Conservation (phyloP, 2,888 invertebrate genomes). For the Ischnus inquisitorius region DNA sequence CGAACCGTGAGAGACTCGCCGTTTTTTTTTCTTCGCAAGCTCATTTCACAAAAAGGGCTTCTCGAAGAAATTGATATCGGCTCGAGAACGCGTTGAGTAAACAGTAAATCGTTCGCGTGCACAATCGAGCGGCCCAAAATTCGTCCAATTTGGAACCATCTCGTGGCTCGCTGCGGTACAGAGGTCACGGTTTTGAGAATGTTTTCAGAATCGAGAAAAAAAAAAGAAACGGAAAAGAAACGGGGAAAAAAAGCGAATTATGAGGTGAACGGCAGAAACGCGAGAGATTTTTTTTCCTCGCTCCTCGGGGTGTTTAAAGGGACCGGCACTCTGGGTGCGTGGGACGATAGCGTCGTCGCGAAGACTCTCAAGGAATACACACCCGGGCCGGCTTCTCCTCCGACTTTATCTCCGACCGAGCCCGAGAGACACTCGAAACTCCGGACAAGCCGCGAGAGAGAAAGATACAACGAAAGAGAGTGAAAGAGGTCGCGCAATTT, state of each 20-base stretch:
- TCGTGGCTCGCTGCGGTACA: background rate
- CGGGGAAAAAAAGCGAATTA: conserved; percentile 24
- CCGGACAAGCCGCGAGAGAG: conserved; percentile 2
- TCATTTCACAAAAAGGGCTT: conserved; percentile 26
- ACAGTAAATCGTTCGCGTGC: background rate
- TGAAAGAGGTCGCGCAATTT: conserved; percentile 31
- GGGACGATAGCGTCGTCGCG: conserved; percentile 26
- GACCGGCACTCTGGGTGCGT: conserved; percentile 34
- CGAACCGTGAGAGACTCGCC: conserved; percentile 47
- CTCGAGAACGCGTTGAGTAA: conserved; percentile 7
- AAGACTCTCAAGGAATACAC: conserved; percentile 24
- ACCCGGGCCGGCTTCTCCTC: conserved; percentile 24
- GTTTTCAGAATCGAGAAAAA: conserved; percentile 1
- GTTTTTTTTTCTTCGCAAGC: background rate
- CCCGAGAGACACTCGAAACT: conserved; percentile 21
- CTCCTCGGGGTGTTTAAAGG: conserved; percentile 35
- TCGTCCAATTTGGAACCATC: background rate
- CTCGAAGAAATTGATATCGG: background rate
- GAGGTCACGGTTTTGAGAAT: background rate
- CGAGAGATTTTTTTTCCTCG: conserved; percentile 25
- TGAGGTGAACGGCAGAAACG: conserved; percentile 46
- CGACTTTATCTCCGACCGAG: conserved; percentile 39
- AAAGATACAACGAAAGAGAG: conserved; percentile 2
- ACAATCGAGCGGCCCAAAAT: conserved; percentile 19
- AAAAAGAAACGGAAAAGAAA: too few relatives aligned